phyloP scores from a whole-genome alignment of 2,888 invertebrate genomes.

The Thera obeliscata region DNA sequence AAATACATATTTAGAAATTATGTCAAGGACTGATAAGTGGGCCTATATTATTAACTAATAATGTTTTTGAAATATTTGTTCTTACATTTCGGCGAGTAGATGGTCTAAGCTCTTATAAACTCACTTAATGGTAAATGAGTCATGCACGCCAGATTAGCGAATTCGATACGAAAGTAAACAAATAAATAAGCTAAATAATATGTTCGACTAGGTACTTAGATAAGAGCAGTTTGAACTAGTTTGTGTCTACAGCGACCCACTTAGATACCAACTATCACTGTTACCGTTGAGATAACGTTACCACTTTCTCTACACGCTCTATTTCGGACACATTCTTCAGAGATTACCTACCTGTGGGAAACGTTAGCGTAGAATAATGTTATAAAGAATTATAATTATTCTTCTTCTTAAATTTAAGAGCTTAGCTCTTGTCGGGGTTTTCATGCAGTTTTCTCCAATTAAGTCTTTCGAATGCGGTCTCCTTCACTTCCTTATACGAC shows the following conservation, averaged over 20 bases:
- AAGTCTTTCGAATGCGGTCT: too few species aligned
- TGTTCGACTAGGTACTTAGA: constrained; percentile 41
- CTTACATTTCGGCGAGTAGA: constrained; percentile 27
- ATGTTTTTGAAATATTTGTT: constrained; percentile 3
- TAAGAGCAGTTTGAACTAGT: constrained; percentile 68
- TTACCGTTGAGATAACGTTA: constrained; percentile 61
- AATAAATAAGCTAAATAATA: constrained; percentile 47
- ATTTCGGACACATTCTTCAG: constrained; percentile 45
- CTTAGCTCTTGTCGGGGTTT: too few species aligned
- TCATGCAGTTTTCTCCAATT: too few species aligned
- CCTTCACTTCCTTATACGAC: too few species aligned
- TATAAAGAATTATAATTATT: background rate
- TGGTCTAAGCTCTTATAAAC: constrained; percentile 11
- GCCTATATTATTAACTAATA: constrained; percentile 3
- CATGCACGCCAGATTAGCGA: constrained; percentile 42
- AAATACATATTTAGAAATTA: constrained; percentile 42
- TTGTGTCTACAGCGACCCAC: constrained; percentile 68
- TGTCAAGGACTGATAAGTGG: constrained; percentile 54
- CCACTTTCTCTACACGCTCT: constrained; percentile 71
- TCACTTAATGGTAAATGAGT: constrained; percentile 20
- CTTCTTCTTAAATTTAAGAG: too few species aligned
- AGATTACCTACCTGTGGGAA: background rate
- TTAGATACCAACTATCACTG: constrained; percentile 75
- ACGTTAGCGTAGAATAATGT: background rate
- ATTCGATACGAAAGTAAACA: constrained; percentile 55